Percentiles rank a stretch among this genome's conserved stretches.
Evolutionary conservation across 2,888 invertebrate genomes (phyloP).

Genomic region (Drosophila anomelani): DNA sequence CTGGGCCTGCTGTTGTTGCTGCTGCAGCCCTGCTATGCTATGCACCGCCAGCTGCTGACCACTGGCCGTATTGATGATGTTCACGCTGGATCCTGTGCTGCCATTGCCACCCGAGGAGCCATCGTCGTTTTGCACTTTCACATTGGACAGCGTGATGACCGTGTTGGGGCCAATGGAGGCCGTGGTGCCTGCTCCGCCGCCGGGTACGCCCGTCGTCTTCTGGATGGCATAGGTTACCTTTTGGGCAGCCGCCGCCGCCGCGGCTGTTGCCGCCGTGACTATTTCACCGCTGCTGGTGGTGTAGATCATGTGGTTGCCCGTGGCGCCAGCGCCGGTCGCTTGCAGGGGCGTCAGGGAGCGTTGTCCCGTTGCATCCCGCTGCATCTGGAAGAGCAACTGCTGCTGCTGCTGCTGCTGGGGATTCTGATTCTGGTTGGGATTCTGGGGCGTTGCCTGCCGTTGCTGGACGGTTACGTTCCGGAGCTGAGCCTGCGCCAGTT

Average conservation of each 20-base stretch:
- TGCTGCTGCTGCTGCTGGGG: slow-evolving; percentile 66
- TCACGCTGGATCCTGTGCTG: slow-evolving; percentile 65
- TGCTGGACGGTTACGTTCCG: slow-evolving; percentile 78
- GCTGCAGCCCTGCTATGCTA: slow-evolving; percentile 76
- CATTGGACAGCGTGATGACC: slow-evolving; percentile 81
- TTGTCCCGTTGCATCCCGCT: slow-evolving; percentile 69
- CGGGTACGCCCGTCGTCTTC: slow-evolving; percentile 57
- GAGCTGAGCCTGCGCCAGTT: slow-evolving; percentile 74
- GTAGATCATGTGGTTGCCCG: slow-evolving; percentile 82
- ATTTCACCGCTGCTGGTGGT: slow-evolving; percentile 79
- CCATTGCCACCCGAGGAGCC: slow-evolving; percentile 24
- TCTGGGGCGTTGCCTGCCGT: slow-evolving; percentile 65
- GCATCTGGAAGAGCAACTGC: slow-evolving; percentile 78
- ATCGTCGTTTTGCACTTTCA: slow-evolving; percentile 80
- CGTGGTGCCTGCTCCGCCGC: slow-evolving; percentile 47
- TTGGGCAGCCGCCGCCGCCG: slow-evolving; percentile 62
- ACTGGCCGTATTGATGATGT: slow-evolving; percentile 80
- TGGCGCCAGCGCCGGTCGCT: slow-evolving; percentile 61
- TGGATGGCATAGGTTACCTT: slow-evolving; percentile 81
- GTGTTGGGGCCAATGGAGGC: slow-evolving; percentile 75
- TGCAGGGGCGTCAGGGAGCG: slow-evolving; percentile 75
- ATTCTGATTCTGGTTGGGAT: slow-evolving; percentile 54
- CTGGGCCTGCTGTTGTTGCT: slow-evolving; percentile 61
- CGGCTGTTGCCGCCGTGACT: slow-evolving; percentile 60
- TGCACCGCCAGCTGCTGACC: slow-evolving; percentile 82